Evolutionary conservation across 2,113 vertebrate species (phyloP).

Genomic region (Macquaria ambigua): DNA sequence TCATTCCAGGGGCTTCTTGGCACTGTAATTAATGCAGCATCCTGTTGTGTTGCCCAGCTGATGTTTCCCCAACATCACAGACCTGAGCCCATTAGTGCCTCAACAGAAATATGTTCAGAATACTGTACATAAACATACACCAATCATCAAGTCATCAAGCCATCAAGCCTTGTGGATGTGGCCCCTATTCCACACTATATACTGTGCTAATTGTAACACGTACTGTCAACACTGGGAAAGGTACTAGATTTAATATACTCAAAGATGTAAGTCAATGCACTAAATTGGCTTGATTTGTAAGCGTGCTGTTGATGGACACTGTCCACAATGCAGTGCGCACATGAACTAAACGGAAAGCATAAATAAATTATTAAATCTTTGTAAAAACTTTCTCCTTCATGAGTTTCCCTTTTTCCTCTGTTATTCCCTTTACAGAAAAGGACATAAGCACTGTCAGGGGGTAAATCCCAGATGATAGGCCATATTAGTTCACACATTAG

Average conservation of each 20-base stretch:
- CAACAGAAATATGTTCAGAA: not conserved
- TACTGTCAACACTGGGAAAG: not conserved
- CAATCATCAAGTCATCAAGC: not conserved
- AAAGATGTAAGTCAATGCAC: not conserved
- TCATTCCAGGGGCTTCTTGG: slow-evolving; percentile 25
- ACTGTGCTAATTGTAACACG: too few species aligned
- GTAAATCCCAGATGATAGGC: not conserved
- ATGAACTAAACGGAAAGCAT: not conserved
- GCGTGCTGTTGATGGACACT: not conserved
- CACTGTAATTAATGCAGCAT: slow-evolving; percentile 25
- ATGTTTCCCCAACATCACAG: slow-evolving; percentile 38
- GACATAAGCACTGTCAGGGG: not conserved
- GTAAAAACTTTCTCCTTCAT: not conserved
- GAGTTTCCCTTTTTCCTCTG: not conserved
- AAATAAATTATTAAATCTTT: not conserved
- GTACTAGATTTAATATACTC: not conserved
- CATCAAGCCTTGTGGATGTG: slow-evolving; percentile 1
- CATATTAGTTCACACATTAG: not conserved
- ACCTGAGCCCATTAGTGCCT: slow-evolving; percentile 18
- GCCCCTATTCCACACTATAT: not conserved
- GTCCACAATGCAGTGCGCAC: too few species aligned
- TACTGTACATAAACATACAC: slow-evolving; percentile 5
- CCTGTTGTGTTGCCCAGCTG: slow-evolving; percentile 35
- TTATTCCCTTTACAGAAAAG: not conserved
- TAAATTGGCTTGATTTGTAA: not conserved